Evolutionary conservation across 2,888 invertebrate genomes (phyloP).

Genomic region (Amorpha juglandis): DNA sequence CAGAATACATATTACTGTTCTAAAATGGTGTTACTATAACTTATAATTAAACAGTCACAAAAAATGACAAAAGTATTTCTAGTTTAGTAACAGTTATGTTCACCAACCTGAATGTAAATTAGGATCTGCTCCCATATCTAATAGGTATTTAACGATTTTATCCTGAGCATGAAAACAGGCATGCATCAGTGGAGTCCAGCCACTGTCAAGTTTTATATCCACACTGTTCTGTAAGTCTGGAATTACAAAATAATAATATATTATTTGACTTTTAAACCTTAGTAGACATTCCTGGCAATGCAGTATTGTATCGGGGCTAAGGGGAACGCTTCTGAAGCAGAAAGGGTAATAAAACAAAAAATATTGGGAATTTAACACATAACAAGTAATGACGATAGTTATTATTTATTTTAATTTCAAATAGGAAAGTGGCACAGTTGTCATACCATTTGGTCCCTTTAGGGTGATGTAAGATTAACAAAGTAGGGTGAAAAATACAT

Average conservation of each 20-base stretch:
- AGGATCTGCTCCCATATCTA: slow-evolving; percentile 84
- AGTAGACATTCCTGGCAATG: neutral
- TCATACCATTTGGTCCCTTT: too few relatives aligned
- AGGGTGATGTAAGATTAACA: too few relatives aligned
- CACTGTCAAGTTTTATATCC: slow-evolving; percentile 75
- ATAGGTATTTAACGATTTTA: slow-evolving; percentile 76
- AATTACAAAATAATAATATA: slow-evolving; percentile 38
- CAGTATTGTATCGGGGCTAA: too few relatives aligned
- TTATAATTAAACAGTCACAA: too few relatives aligned
- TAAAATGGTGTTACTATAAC: neutral
- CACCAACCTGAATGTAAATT: slow-evolving; percentile 74
- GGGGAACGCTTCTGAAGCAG: too few relatives aligned
- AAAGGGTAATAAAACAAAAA: too few relatives aligned
- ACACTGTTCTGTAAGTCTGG: slow-evolving; percentile 66
- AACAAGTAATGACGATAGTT: too few relatives aligned
- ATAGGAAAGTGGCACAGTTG: too few relatives aligned
- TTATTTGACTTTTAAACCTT: neutral
- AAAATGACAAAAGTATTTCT: neutral
- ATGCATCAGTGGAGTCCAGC: slow-evolving; percentile 86
- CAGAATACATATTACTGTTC: too few relatives aligned
- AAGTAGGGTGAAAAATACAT: too few relatives aligned
- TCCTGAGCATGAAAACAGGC: slow-evolving; percentile 84
- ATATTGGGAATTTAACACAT: too few relatives aligned
- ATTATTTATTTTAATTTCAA: too few relatives aligned
- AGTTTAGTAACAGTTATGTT: neutral